These are phyloP conservation scores for Oreohelix idahoensis DNA, from an alignment of 1,140 invertebrate species.

Conservation along the genomic window DNA sequence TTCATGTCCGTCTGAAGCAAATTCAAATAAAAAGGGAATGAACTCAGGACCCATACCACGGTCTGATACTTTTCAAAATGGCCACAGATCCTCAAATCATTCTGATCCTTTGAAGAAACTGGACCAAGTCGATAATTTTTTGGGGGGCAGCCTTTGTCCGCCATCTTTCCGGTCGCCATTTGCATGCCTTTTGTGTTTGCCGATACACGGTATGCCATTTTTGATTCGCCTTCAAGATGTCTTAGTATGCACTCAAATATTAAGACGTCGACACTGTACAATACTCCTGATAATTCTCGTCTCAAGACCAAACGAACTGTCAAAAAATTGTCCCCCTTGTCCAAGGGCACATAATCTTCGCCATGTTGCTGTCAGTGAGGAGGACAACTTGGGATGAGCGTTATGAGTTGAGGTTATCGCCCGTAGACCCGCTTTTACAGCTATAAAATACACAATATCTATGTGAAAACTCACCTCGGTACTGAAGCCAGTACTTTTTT, in stretches of 20 bases:
- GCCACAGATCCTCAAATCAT: too few relatives aligned
- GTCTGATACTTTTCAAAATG: too few relatives aligned
- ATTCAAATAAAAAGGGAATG: too few relatives aligned
- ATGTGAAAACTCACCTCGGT: slow-evolving; percentile 23
- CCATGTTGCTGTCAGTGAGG: slow-evolving; percentile 40
- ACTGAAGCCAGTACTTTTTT: background rate
- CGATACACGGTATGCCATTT: background rate
- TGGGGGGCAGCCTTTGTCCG: background rate
- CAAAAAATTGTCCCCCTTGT: slow-evolving; percentile 44
- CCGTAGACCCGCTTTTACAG: background rate
- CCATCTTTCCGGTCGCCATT: slow-evolving; percentile 28
- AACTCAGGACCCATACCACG: too few relatives aligned
- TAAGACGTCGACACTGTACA: background rate
- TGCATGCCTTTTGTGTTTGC: slow-evolving; percentile 1
- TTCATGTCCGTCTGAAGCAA: too few relatives aligned
- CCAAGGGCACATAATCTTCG: slow-evolving; percentile 49
- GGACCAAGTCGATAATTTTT: background rate
- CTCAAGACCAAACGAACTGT: background rate
- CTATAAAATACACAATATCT: background rate
- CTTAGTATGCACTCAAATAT: background rate
- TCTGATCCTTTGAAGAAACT: background rate
- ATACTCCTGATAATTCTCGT: background rate
- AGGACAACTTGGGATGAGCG: slow-evolving; percentile 27
- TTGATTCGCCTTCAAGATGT: background rate
- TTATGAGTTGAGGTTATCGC: slow-evolving; percentile 35